Evolutionary conservation across 1,140 invertebrate species (phyloP).

Genomic region (Archivesica marissinica): DNA sequence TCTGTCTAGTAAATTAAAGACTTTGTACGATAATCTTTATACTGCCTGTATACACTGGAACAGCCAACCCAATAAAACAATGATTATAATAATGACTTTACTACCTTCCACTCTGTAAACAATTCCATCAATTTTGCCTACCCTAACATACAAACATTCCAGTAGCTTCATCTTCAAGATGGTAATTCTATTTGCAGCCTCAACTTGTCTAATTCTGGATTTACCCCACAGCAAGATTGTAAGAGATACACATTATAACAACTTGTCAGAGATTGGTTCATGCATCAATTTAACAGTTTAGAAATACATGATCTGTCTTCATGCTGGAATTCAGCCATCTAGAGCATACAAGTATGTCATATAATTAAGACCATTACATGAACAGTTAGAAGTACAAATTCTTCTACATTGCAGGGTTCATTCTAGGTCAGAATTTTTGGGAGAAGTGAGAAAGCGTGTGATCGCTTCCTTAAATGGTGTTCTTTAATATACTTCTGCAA

Average conservation of each 20-base stretch:
- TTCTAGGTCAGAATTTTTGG: too few relatives aligned
- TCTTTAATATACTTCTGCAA: too few relatives aligned
- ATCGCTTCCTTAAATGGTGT: too few relatives aligned
- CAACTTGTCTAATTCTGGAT: background rate
- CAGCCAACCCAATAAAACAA: too few relatives aligned
- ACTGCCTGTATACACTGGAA: too few relatives aligned
- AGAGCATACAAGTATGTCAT: background rate
- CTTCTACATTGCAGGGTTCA: too few relatives aligned
- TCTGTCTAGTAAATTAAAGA: too few relatives aligned
- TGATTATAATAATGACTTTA: background rate
- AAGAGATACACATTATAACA: background rate
- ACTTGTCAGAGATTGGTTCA: constrained; percentile 1
- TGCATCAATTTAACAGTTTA: background rate
- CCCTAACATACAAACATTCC: background rate
- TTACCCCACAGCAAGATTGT: background rate
- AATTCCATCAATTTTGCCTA: background rate
- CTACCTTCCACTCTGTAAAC: background rate
- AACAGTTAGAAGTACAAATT: too few relatives aligned
- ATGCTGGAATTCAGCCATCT: background rate
- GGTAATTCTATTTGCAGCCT: constrained; percentile 2
- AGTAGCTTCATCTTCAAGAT: constrained; percentile 10
- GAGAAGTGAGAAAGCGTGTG: too few relatives aligned
- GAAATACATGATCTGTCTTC: background rate
- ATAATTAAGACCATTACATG: too few relatives aligned
- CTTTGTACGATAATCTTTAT: too few relatives aligned